Percentiles rank a stretch among this genome's conserved stretches.
Evolutionary conservation across 1,140 invertebrate genomes (phyloP).

Genomic region (Halictus rubicundus): DNA sequence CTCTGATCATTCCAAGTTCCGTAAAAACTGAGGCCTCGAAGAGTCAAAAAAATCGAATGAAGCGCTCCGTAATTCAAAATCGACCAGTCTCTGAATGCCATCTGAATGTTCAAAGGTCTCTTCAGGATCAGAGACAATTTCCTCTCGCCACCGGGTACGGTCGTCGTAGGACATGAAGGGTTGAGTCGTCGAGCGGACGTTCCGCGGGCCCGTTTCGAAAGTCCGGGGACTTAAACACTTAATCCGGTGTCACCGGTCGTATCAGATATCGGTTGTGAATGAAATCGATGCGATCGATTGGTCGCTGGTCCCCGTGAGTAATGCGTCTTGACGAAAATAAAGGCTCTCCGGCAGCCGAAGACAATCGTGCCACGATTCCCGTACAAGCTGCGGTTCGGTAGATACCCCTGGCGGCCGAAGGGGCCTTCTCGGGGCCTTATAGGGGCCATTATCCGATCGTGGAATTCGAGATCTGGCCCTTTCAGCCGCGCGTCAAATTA

Average conservation of each 20-base stretch:
- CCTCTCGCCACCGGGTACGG: no score
- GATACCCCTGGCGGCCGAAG: constrained; percentile 40
- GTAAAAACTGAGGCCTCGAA: no score
- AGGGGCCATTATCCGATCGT: constrained; percentile 70
- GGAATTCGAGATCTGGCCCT: constrained; percentile 74
- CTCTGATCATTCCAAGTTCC: no score
- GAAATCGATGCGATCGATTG: constrained; percentile 34
- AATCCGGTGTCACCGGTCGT: constrained; percentile 23
- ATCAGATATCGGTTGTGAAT: constrained; percentile 34
- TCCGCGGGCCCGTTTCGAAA: constrained; percentile 20
- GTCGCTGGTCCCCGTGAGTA: constrained; percentile 20
- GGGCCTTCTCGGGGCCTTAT: constrained; percentile 54
- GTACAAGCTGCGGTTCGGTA: constrained; percentile 53
- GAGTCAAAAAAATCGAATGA: no score
- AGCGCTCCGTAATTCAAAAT: no score
- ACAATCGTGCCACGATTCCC: constrained; percentile 25
- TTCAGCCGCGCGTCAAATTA: constrained; percentile 74
- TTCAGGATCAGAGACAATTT: no score
- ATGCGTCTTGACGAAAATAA: constrained; percentile 38
- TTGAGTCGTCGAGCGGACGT: neutral
- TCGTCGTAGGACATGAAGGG: neutral
- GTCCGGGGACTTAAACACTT: constrained; percentile 28
- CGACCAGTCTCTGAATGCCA: no score
- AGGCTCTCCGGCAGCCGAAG: constrained; percentile 6
- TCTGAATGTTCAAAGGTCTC: no score